Conservation (phyloP, 2,113 vertebrate genomes). For the Ictalurus furcatus region DNA sequence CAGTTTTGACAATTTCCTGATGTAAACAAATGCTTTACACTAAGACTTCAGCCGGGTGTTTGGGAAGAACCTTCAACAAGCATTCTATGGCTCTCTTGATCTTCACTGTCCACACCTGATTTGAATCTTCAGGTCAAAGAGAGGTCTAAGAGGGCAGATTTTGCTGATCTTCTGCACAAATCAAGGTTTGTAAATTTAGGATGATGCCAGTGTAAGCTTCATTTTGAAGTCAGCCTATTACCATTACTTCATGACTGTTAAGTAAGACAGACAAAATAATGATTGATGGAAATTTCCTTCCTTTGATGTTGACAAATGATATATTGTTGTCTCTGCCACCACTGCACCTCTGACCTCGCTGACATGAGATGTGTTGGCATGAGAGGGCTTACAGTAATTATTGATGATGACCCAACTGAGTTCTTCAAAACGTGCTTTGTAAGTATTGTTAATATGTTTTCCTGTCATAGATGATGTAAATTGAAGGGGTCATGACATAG, state of each 20-base stretch:
- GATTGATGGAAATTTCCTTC: too few species aligned
- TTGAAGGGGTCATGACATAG: too few species aligned
- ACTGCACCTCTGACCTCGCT: too few species aligned
- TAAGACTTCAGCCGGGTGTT: background rate
- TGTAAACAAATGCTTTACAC: background rate
- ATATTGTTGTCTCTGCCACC: too few species aligned
- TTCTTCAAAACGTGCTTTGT: background rate
- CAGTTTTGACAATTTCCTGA: background rate
- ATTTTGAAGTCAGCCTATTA: too few species aligned
- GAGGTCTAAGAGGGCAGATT: background rate
- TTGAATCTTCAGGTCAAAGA: background rate
- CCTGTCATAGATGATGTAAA: too few species aligned
- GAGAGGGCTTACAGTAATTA: background rate
- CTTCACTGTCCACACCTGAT: background rate
- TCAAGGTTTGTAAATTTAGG: too few species aligned
- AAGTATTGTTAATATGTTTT: background rate
- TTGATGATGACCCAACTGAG: background rate
- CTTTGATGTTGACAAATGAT: too few species aligned
- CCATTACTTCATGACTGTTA: too few species aligned
- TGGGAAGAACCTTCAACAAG: background rate
- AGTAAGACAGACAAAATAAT: too few species aligned
- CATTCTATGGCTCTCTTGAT: background rate
- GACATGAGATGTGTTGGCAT: background rate
- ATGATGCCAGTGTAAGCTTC: too few species aligned
- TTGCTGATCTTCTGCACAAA: background rate